Base-by-base conservation (phyloP, 1,140 invertebrate genomes). In the Tachypleus tridentatus region DNA sequence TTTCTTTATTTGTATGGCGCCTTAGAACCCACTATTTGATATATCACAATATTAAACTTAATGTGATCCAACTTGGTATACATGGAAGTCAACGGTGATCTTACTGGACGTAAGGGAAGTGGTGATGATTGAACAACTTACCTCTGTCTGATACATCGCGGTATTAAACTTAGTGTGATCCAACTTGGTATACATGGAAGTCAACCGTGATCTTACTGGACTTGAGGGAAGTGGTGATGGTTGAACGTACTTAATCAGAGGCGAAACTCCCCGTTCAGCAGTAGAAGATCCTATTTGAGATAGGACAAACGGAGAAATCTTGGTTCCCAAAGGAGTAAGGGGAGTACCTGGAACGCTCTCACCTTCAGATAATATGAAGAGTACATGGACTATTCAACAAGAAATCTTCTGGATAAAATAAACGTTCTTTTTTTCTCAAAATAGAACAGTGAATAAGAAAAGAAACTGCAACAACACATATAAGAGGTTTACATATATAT, bases 121-220 rank as follows among this genome's bases (percentile, higher is more conserved):
- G 53, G 7, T 1, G 7, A n/a, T n/a, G 53, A n/a, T 54, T 54
- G 53, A 7, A 54, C 10, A 83, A 66, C 29, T 54, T n/a, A 54
- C 53, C 7, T 54, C 53, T 54, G 7, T 54, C 7, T 54, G 7
- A n/a, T 54, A 54, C 53, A 54, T 54, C 7, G 53, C 53, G 53
- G 53, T n/a, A n/a, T 54, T 54, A n/a, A 54, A 8, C n/a, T 54
- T 54, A 3, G 53, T 54, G n/a, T 54, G 53, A 54, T 54, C 53
- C 53, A 54, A 54, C n/a, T n/a, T 7, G n/a, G 7, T 54, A n/a
- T 54, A 54, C 53, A 54, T 54, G 53, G 53, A 54, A n/a, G 53
- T 54, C 7, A 54, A 7, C 53, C n/a, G 7, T 54, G 53, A n/a
- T n/a, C 53, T 7, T 29, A 29, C 29, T 29, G 29, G 29, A 54